These are phyloP conservation scores for Stegostoma tigrinum DNA, from an alignment of 2,113 vertebrate species.

Conservation along the genomic window DNA sequence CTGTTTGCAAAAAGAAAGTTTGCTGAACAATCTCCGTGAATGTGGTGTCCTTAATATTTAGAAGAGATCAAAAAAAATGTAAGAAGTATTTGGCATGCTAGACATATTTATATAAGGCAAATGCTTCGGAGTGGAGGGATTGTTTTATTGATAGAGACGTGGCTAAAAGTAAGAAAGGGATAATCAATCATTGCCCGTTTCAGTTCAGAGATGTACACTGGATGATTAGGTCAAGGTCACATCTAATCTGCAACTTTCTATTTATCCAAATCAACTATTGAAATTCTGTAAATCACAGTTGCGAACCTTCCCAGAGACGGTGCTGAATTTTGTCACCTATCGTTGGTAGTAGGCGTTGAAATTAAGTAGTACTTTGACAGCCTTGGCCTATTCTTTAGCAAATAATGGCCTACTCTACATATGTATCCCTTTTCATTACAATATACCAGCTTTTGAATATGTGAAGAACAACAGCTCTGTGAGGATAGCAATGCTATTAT, in stretches of 20 bases:
- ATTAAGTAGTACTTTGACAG: background rate
- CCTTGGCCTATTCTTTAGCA: too few relatives aligned
- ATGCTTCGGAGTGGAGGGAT: background rate
- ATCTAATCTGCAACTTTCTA: background rate
- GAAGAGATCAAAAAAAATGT: background rate
- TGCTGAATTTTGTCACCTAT: background rate
- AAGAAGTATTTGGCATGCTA: background rate
- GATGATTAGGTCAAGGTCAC: background rate
- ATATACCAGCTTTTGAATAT: background rate
- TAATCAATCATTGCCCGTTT: background rate
- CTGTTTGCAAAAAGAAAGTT: background rate
- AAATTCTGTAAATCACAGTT: background rate
- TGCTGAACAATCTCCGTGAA: background rate
- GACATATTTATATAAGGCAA: background rate
- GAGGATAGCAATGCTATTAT: too few relatives aligned
- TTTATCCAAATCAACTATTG: background rate
- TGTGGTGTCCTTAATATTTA: background rate
- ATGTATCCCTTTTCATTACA: background rate
- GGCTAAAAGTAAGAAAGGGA: background rate
- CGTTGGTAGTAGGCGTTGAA: background rate
- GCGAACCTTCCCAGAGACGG: background rate
- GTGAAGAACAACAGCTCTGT: background rate
- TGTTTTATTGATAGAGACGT: background rate
- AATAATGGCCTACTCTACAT: background rate
- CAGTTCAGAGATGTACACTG: background rate